Evolutionary conservation across 1,140 invertebrate genomes (phyloP).

Genomic region (Caenorhabditis briggsae): DNA sequence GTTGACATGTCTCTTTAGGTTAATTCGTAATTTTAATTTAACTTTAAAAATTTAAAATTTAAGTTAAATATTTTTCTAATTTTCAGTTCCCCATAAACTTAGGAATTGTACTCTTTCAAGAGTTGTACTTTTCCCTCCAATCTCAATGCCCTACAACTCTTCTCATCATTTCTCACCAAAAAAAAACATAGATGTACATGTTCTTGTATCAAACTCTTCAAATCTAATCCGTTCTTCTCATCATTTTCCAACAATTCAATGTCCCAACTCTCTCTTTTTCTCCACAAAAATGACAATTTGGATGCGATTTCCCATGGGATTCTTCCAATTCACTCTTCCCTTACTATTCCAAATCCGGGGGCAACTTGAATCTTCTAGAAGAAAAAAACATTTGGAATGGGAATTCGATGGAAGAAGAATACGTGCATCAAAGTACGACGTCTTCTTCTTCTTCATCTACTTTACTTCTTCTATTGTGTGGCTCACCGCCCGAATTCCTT

Average conservation of each 20-base stretch:
- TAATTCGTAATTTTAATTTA: too few species aligned
- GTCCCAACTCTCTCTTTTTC: not conserved
- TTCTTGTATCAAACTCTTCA: constrained; percentile 27
- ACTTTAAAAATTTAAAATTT: too few species aligned
- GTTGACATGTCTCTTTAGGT: too few species aligned
- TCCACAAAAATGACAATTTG: constrained; percentile 44
- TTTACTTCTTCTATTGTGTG: constrained; percentile 7
- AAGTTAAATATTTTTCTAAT: too few species aligned
- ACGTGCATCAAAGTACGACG: constrained; percentile 43
- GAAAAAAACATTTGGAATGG: constrained; percentile 46
- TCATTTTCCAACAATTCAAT: constrained; percentile 49
- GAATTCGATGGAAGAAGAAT: not conserved
- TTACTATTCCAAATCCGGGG: not conserved
- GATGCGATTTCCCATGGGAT: constrained; percentile 33
- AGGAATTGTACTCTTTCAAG: too few species aligned
- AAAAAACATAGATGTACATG: not conserved
- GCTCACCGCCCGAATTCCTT: not conserved
- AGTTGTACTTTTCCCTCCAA: not conserved
- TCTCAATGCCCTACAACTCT: not conserved
- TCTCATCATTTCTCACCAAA: not conserved
- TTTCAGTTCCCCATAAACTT: too few species aligned
- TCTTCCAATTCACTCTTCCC: not conserved
- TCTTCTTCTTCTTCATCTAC: not conserved
- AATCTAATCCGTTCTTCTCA: constrained; percentile 48
- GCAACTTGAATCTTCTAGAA: not conserved